phyloP scores from a whole-genome alignment of 2,113 vertebrate genomes.

The Nothoprocta perdicaria region DNA sequence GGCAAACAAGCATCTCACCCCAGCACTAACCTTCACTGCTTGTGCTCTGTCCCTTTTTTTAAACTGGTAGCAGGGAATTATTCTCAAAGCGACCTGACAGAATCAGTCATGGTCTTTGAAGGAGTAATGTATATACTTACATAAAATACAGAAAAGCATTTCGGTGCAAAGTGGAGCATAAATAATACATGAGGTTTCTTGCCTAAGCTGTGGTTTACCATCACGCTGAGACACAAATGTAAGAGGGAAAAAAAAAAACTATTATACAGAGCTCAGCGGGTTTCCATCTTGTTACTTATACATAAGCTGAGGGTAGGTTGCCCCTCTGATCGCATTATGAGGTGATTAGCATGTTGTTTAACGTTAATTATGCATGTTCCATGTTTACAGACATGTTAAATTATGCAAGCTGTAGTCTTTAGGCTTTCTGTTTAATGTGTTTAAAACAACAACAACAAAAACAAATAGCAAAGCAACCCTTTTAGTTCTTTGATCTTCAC shows the following conservation, averaged over 20 bases:
- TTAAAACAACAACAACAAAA: neutral
- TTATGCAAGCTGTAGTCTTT: conserved; percentile 65
- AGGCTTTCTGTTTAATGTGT: conserved; percentile 46
- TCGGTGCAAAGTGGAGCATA: conserved; percentile 36
- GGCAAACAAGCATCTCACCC: fast-evolving
- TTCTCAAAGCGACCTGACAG: neutral
- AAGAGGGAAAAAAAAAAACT: neutral
- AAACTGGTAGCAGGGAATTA: neutral
- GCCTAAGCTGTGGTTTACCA: conserved; percentile 30
- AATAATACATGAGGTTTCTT: conserved; percentile 57
- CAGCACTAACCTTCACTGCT: fast-evolving
- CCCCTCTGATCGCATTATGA: conserved; percentile 27
- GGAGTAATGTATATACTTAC: conserved; percentile 25
- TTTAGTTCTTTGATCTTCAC: neutral
- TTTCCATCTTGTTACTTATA: conserved; percentile 58
- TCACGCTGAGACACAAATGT: conserved; percentile 36
- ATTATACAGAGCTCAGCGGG: conserved; percentile 43
- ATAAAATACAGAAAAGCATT: conserved; percentile 26
- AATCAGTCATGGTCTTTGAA: neutral
- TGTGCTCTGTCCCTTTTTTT: neutral
- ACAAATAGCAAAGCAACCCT: neutral
- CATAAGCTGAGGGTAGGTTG: conserved; percentile 20
- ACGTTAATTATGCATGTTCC: conserved; percentile 65
- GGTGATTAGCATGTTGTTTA: conserved; percentile 67
- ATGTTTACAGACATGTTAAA: conserved; percentile 61